Base-by-base conservation (phyloP, 2,113 vertebrate genomes). In the Hirundichthys speculiger region DNA sequence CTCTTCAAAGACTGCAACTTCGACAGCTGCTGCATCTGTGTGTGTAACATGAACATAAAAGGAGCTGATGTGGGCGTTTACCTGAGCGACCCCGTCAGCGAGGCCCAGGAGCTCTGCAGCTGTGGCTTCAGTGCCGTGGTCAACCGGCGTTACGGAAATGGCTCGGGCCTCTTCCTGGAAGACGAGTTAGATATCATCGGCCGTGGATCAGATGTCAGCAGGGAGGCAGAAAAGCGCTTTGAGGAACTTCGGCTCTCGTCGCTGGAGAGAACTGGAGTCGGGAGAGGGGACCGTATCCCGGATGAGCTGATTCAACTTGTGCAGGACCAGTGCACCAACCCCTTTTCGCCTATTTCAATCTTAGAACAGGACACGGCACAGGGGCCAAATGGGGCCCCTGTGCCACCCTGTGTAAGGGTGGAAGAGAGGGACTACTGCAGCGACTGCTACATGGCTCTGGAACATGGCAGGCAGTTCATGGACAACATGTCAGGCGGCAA, bases 401-500 rank as follows among this genome's bases (percentile, higher is more conserved):
- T 88, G 42, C 88, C 83, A 34, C 93, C 88, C 43, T 90, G 91
- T 83, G 90, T 96, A 68, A 93, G 96, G 14, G 96, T 98, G 50
- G 98, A 99, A 86, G 96, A 99, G 83, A 89, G 94, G 75, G 98
- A 99, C 91, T 98, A 91, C 92, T 94, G 93, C 90, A 96, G 94
- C 69, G 98, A 99, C 90, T 99, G 98, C 91, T 98, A 96, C 90
- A 91, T 97, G 87, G 98, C 98, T 5, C 92, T 99, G 90, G 97
- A 99, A 84, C 97, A 98, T 22, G 98, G 98, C 42, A 93, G 97
- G 69, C 96, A 99, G 88, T 99, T 98, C 88, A 99, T 99, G 97
- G 98, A 99, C 92, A 99, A 99, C 91, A 99, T 99, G 98, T 98
- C 98, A 2, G 97, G 98, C 43, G 96, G 96, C 55, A 98, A 98